These are phyloP conservation scores for Xylocopa sonorina DNA, from an alignment of 1,140 invertebrate species.

Conservation along the genomic window DNA sequence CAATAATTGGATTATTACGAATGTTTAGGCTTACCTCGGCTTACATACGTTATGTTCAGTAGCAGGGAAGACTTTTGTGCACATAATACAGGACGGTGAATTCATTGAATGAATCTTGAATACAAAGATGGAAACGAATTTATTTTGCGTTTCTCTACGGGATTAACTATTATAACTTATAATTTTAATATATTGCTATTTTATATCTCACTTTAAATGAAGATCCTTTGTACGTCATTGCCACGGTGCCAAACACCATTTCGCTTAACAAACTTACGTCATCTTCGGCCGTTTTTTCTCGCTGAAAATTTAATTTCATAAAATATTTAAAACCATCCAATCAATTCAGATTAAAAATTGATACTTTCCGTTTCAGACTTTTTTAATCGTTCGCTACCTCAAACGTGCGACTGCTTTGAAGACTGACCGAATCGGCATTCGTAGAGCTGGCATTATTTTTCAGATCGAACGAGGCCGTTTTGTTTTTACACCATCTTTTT, in stretches of 20 bases:
- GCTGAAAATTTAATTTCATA: conserved; percentile 59
- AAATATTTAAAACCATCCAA: neutral
- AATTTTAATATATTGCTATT: neutral
- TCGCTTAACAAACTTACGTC: conserved; percentile 90
- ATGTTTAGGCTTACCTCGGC: conserved; percentile 66
- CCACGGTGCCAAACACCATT: conserved; percentile 94
- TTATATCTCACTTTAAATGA: conserved; percentile 86
- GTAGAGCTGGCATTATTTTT: conserved; percentile 37
- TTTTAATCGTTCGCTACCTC: conserved; percentile 38
- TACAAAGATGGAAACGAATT: neutral
- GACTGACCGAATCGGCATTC: conserved; percentile 10
- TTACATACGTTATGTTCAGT: conserved; percentile 79
- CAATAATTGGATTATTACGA: neutral
- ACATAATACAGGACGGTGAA: conserved; percentile 87
- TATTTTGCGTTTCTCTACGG: neutral
- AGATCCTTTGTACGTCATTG: conserved; percentile 92
- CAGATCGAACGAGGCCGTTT: conserved; percentile 25
- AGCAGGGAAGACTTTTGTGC: conserved; percentile 88
- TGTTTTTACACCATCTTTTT: conserved; percentile 50
- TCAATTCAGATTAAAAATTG: neutral
- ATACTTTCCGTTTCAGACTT: no score
- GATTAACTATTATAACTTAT: no score
- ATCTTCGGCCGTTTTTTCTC: conserved; percentile 78
- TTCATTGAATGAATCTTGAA: conserved; percentile 87
- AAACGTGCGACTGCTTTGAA: conserved; percentile 12